Conservation (phyloP, 1,140 invertebrate species). For the Calephelis virginiensis region DNA sequence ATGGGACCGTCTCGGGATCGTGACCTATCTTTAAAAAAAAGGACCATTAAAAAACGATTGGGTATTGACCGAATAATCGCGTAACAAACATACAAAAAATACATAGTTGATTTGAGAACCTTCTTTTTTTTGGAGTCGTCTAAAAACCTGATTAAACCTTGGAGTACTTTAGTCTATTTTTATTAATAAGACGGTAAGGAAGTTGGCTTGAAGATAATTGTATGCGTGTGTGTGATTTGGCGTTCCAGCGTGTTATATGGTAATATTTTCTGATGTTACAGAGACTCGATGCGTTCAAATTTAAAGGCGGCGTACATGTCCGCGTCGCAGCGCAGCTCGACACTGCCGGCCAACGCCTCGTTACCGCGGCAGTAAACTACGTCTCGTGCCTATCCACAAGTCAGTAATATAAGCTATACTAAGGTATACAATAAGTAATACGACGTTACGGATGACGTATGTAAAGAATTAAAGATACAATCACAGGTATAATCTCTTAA, state of each 20-base stretch:
- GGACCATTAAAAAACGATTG: too few species aligned
- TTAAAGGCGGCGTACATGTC: slow-evolving; percentile 84
- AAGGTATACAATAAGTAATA: slow-evolving; percentile 9
- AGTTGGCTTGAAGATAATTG: neutral
- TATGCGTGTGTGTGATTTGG: too few species aligned
- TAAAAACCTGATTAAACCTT: neutral
- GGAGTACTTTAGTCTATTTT: too few species aligned
- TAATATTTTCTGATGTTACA: slow-evolving; percentile 43
- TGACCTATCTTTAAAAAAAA: too few species aligned
- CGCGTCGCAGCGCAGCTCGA: slow-evolving; percentile 84
- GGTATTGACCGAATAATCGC: too few species aligned
- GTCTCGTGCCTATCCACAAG: slow-evolving; percentile 7
- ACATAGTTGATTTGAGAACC: too few species aligned
- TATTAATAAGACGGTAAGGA: too few species aligned
- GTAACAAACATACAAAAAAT: too few species aligned
- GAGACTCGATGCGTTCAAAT: slow-evolving; percentile 87
- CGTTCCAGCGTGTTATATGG: too few species aligned
- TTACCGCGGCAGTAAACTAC: slow-evolving; percentile 56
- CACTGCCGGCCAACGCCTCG: slow-evolving; percentile 81
- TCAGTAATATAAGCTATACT: slow-evolving; percentile 8
- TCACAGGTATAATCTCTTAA: slow-evolving; percentile 6
- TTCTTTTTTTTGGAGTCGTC: neutral
- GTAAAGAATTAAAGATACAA: slow-evolving; percentile 12
- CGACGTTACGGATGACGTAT: slow-evolving; percentile 19
- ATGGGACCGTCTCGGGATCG: too few species aligned